Conservation (phyloP, 2,113 vertebrate species). For the Scomber colias region DNA sequence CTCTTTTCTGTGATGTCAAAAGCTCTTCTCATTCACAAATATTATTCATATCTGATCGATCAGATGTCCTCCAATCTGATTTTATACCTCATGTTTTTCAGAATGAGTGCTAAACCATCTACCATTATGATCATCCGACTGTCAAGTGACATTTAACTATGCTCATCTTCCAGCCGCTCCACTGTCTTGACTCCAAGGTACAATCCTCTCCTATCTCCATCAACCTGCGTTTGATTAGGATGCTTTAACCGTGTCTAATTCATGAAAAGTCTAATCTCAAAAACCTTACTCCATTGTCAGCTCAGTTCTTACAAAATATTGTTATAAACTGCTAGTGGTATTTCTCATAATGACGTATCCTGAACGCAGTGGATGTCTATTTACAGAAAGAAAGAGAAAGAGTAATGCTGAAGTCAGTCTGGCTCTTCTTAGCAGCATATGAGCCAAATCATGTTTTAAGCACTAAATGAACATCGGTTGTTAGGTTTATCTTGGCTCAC, state of each 20-base stretch:
- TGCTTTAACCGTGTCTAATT: background rate
- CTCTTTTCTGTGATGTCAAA: background rate
- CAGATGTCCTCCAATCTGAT: conserved; percentile 6
- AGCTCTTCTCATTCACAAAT: conserved; percentile 12
- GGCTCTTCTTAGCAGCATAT: background rate
- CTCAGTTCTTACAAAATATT: background rate
- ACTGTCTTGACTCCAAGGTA: background rate
- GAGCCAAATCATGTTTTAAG: conserved; percentile 42
- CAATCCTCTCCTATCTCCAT: background rate
- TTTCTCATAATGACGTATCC: background rate
- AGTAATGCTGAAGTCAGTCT: background rate
- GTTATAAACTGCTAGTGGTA: background rate
- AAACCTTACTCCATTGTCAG: too few species aligned
- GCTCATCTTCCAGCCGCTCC: background rate
- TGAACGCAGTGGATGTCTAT: background rate
- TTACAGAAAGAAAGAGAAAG: background rate
- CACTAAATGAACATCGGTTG: conserved; percentile 27
- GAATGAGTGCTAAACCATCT: background rate
- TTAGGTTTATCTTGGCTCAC: conserved; percentile 55
- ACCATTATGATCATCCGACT: background rate
- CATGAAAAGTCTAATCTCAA: too few species aligned
- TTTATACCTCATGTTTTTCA: background rate
- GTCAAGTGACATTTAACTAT: background rate
- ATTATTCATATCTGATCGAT: background rate
- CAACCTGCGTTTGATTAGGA: background rate